phyloP scores from a whole-genome alignment of 2,113 vertebrate genomes.

The Monarcha castaneiventris region DNA sequence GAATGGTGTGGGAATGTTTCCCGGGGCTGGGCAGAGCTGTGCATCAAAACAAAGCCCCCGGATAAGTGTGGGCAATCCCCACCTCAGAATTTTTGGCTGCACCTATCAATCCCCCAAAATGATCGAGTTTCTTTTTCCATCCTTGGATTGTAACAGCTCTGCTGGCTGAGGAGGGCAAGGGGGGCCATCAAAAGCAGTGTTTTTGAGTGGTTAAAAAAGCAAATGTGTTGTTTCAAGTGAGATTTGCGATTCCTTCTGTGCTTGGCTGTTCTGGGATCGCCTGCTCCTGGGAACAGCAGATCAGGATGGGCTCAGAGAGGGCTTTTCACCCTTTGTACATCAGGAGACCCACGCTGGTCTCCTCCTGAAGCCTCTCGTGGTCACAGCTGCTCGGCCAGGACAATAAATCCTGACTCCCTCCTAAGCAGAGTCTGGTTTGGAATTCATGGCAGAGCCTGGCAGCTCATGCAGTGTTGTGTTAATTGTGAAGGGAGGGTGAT shows the following conservation, averaged over 20 bases:
- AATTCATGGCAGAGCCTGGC: not conserved
- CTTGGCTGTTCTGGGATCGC: accelerated
- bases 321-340: not conserved
- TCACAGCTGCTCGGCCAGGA: not conserved
- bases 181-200: not conserved
- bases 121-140: not conserved
- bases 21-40: not conserved
- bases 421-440: not conserved
- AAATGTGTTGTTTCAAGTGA: accelerated
- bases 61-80: not conserved
- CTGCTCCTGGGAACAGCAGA: not conserved
- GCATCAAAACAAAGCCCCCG: accelerated
- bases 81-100: not conserved
- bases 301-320: not conserved
- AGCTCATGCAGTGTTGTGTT: not conserved
- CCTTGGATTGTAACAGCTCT: not conserved
- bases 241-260: not conserved
- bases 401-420: not conserved
- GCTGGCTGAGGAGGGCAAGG: not conserved
- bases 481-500: not conserved
- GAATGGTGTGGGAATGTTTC: not conserved
- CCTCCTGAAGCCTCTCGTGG: not conserved
- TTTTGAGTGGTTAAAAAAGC: not conserved
- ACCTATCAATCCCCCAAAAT: not conserved
- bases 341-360: accelerated